phyloP scores from a whole-genome alignment of 2,113 vertebrate genomes.

The Scytalopus superciliaris region DNA sequence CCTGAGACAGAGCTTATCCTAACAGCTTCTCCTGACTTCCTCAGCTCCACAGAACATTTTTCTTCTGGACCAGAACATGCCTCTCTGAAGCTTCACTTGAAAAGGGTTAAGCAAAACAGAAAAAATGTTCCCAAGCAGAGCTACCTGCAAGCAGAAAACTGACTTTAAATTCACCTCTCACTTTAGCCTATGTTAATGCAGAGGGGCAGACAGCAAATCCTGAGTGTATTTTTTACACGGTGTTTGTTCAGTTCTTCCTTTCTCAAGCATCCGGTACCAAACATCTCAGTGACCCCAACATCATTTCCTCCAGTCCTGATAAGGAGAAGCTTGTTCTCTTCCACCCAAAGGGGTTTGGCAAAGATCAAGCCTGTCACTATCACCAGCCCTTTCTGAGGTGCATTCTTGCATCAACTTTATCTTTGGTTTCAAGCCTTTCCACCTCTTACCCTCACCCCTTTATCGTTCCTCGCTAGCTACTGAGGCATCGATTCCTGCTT shows the following conservation, averaged over 20 bases:
- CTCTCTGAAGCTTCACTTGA: background rate
- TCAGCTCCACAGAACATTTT: background rate
- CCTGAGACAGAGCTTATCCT: background rate
- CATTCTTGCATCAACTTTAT: background rate
- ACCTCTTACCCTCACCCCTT: background rate
- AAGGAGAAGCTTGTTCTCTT: background rate
- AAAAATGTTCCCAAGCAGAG: background rate
- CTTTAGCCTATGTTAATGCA: background rate
- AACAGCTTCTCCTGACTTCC: background rate
- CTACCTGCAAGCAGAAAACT: background rate
- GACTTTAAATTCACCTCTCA: background rate
- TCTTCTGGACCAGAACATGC: background rate
- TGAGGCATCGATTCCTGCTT: background rate
- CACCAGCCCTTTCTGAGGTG: background rate
- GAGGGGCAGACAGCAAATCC: background rate
- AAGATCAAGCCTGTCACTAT: background rate
- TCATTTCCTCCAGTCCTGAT: background rate
- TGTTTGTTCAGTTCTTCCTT: background rate
- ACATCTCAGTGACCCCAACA: background rate
- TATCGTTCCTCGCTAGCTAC: background rate
- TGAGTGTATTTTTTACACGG: accelerated
- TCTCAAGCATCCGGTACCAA: accelerated
- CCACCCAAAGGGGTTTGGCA: background rate
- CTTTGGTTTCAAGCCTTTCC: background rate
- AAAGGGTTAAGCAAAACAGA: background rate